phyloP scores from a whole-genome alignment of 2,113 vertebrate species.

The Gallinago jamesoni region DNA sequence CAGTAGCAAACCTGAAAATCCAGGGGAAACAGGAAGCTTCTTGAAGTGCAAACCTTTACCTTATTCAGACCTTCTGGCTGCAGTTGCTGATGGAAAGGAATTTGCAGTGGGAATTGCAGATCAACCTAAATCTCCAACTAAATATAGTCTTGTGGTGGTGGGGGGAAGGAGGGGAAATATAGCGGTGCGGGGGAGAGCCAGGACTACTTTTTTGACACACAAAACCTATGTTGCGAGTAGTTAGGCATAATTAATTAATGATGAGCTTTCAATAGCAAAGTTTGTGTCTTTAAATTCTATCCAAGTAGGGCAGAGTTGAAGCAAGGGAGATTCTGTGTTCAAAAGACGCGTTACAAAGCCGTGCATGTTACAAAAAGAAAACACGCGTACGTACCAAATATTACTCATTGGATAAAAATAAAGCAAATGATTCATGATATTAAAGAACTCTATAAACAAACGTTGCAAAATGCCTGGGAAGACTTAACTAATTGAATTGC shows the following conservation, averaged over 20 bases:
- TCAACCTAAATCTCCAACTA: slow-evolving; percentile 22
- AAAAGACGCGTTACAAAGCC: background rate
- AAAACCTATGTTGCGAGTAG: background rate
- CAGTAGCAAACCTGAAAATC: slow-evolving; percentile 58
- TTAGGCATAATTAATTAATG: background rate
- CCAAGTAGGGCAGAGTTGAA: background rate
- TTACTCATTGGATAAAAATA: slow-evolving; percentile 48
- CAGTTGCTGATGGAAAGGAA: slow-evolving; percentile 61
- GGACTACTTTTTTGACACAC: background rate
- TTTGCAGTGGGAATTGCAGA: slow-evolving; percentile 37
- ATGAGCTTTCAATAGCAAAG: background rate
- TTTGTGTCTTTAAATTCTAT: background rate
- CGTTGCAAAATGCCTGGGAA: slow-evolving; percentile 40
- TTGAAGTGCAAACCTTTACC: slow-evolving; percentile 29
- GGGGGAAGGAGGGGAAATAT: background rate
- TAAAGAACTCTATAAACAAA: slow-evolving; percentile 28
- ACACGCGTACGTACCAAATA: background rate
- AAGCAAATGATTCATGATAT: slow-evolving; percentile 4
- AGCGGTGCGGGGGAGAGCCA: background rate
- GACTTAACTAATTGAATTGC: background rate
- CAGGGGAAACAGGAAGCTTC: slow-evolving; percentile 38
- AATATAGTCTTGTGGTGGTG: slow-evolving; percentile 14
- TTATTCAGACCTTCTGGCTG: slow-evolving; percentile 62
- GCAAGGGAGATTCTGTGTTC: background rate
- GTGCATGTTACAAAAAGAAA: background rate